These are phyloP conservation scores for Rhizomys pruinosus DNA, from an alignment of 2,113 vertebrate genomes.

Conservation along the genomic window DNA sequence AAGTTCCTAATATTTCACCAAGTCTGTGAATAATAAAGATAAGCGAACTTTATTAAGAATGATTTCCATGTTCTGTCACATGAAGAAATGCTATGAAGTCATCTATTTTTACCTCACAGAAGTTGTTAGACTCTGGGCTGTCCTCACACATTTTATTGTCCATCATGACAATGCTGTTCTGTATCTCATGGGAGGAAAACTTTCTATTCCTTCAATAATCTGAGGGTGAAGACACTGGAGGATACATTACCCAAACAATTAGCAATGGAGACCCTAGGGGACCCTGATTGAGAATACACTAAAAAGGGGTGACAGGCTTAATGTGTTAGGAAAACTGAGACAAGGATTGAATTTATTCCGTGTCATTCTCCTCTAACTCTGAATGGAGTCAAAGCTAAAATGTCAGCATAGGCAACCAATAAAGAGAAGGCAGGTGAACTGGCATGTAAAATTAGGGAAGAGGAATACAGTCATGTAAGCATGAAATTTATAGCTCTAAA, in stretches of 20 bases:
- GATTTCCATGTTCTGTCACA: slow-evolving; percentile 45
- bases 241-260: slow-evolving; percentile 61
- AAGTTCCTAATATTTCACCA: slow-evolving; percentile 57
- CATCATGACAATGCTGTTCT: background rate
- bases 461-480: slow-evolving; percentile 40
- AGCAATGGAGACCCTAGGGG: slow-evolving; percentile 62
- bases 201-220: slow-evolving; percentile 40
- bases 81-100: slow-evolving; percentile 24
- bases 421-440: slow-evolving; percentile 12
- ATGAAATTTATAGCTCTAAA: slow-evolving; percentile 63
- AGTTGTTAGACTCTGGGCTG: background rate
- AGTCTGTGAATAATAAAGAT: slow-evolving; percentile 64
- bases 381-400: slow-evolving; percentile 32
- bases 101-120: slow-evolving; percentile 38
- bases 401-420: slow-evolving; percentile 47
- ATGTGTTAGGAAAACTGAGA: slow-evolving; percentile 66
- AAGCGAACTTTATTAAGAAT: slow-evolving; percentile 72
- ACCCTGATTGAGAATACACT: slow-evolving; percentile 60
- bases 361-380: slow-evolving; percentile 50
- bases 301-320: slow-evolving; percentile 63
- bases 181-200: slow-evolving; percentile 46
- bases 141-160: slow-evolving; percentile 45
- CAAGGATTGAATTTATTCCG: slow-evolving; percentile 57
- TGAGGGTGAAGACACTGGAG: slow-evolving; percentile 28
- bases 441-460: slow-evolving; percentile 56